Percentiles rank a stretch among this genome's conserved stretches.
Conservation (phyloP, 2,888 invertebrate genomes). For the Nysson spinosus region DNA sequence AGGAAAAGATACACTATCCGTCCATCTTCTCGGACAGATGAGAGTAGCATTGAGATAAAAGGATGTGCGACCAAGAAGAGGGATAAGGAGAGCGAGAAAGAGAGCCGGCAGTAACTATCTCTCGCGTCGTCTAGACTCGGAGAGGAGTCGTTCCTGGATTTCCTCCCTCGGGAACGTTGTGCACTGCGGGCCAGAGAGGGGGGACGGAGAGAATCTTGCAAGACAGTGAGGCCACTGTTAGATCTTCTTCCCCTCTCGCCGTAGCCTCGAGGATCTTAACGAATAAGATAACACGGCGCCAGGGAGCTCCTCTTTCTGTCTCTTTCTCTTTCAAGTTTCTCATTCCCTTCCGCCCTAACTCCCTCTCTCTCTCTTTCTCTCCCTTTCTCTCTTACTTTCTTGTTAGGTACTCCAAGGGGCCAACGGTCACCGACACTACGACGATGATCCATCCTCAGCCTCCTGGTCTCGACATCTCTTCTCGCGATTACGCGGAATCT, state of each 20-base stretch:
- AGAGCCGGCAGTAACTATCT: constrained; percentile 45
- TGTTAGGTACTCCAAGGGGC: constrained; percentile 56
- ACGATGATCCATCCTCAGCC: constrained; percentile 54
- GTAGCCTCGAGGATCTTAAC: constrained; percentile 70
- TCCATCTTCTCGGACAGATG: constrained; percentile 50
- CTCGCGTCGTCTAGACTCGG: constrained; percentile 65
- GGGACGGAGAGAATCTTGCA: constrained; percentile 43
- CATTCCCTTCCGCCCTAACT: constrained; percentile 17
- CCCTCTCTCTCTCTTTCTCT: constrained; percentile 10
- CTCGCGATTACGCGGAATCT: constrained; percentile 62
- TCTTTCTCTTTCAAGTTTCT: constrained; percentile 20
- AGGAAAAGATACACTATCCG: constrained; percentile 25
- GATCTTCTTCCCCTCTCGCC: constrained; percentile 53
- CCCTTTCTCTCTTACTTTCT: constrained; percentile 8
- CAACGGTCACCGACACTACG: constrained; percentile 70
- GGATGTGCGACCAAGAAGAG: constrained; percentile 25
- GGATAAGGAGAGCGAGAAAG: background rate
- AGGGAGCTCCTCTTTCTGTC: constrained; percentile 56
- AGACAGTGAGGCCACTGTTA: constrained; percentile 72
- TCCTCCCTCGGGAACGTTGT: constrained; percentile 61
- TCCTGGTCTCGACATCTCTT: constrained; percentile 31
- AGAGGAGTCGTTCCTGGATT: constrained; percentile 68
- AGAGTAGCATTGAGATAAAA: constrained; percentile 40
- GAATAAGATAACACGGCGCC: constrained; percentile 75
- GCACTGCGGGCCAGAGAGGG: constrained; percentile 38